Conservation (phyloP, 1,140 invertebrate species). For the Uloborus diversus region DNA sequence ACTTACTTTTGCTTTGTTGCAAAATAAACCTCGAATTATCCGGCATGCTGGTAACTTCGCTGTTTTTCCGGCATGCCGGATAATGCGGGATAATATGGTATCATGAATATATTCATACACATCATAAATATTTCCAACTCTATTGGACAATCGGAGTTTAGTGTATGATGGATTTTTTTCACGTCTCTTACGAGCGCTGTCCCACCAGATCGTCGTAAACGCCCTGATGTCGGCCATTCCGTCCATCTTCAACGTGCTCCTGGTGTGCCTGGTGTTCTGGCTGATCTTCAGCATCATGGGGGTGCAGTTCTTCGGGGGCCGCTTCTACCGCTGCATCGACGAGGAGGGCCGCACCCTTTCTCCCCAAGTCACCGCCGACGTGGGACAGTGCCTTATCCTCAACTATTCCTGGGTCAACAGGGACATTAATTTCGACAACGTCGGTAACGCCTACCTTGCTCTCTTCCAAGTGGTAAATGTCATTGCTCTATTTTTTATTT, state of each 20-base stretch:
- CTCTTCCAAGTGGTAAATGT: conserved; percentile 91
- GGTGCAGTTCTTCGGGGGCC: conserved; percentile 87
- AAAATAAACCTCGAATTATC: too few species aligned
- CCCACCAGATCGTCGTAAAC: conserved; percentile 93
- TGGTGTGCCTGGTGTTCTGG: conserved; percentile 92
- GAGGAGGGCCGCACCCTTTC: conserved; percentile 78
- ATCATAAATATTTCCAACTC: too few species aligned
- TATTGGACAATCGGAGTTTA: too few species aligned
- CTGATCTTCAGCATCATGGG: conserved; percentile 92
- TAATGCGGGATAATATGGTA: too few species aligned
- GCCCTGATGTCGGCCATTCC: conserved; percentile 94
- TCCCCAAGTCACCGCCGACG: conserved; percentile 85
- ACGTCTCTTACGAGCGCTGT: too few species aligned
- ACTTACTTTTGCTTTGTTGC: too few species aligned
- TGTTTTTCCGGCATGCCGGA: too few species aligned
- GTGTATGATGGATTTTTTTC: too few species aligned
- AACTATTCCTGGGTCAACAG: conserved; percentile 98
- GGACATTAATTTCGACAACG: conserved; percentile 98
- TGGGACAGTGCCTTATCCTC: conserved; percentile 81
- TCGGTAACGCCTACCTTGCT: conserved; percentile 95
- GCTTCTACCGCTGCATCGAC: conserved; percentile 92
- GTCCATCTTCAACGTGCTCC: conserved; percentile 92
- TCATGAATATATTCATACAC: too few species aligned
- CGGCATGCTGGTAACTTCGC: too few species aligned
- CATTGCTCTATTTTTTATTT: neutral